Conservation (phyloP, 2,888 invertebrate genomes). For the Sepiola atlantica region DNA sequence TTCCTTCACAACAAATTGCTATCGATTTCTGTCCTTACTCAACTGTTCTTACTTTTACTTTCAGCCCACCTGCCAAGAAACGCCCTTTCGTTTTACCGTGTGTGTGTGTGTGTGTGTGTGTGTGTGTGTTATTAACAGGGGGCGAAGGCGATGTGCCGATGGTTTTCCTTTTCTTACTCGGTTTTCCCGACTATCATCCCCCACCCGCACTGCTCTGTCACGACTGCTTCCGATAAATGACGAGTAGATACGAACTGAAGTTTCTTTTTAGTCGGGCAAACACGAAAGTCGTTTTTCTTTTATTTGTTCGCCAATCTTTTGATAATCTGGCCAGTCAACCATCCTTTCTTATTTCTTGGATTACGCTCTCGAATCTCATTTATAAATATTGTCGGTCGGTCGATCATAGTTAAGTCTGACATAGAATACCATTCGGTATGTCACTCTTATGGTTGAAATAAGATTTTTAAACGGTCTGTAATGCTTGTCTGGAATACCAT, state of each 20-base stretch:
- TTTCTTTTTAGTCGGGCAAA: neutral
- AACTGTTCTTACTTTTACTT: neutral
- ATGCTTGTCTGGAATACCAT: no score
- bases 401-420: no score
- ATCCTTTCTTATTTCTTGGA: neutral
- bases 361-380: no score
- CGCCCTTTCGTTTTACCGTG: neutral
- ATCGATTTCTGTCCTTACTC: neutral
- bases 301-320: neutral
- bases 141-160: neutral
- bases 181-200: no score
- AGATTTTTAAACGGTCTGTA: no score
- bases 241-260: neutral
- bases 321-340: constrained; percentile 1
- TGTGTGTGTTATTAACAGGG: constrained; percentile 2
- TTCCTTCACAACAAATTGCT: neutral
- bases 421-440: no score
- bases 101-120: no score
- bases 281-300: neutral
- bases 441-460: no score
- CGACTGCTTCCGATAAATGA: neutral
- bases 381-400: no score
- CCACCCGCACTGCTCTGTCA: neutral
- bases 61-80: neutral
- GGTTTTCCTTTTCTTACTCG: neutral